Evolutionary conservation across 2,888 invertebrate species (phyloP), one percentile per base, ranked within the genome.

Genomic region (Andrena haemorrhoa): DNA sequence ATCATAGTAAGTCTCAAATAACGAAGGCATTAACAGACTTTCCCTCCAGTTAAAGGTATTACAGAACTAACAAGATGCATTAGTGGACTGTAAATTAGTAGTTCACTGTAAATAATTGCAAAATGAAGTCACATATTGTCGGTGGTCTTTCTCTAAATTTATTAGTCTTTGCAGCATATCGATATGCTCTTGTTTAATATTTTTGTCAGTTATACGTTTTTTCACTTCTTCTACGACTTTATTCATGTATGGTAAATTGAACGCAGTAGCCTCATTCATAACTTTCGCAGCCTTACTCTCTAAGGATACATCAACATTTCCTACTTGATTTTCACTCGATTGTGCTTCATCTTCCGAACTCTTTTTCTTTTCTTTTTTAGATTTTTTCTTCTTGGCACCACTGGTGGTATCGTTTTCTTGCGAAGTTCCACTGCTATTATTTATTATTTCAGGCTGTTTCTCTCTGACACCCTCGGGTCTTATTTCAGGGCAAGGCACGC

Each of bases 101-200:
- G 10, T 78, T 83, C 31, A 83, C 26, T 84, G 23, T 12, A 87
- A 75, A 56, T 61, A 51, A 69, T 29, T 71, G 60, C 41, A 83
- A 79, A 65, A 80, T 12, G 41, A 16, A 26, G 20, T 70, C 10
- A 87, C 56, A 6, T 60, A 26, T 35, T 68, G 58, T 12, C 20
- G 72, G 41, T 87, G 77, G 2, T 60, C 72, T 16, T 69, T 76
- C 33, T 89, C 85, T 63, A 84, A 7, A 4, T n/a, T 23, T 63
- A 89, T 66, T 33, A 88, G 26, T 68, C 72, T 82, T 29, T 31
- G 31, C 1, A 88, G 60, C 0, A 65, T 29, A 6, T 58, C 29
- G 53, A 88, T 23, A 26, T 86, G 74, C 8, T 84, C 75, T 2
- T 33, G 26, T 23, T 20, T 66, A 61, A 84, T 16, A n/a, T n/a